These are phyloP conservation scores for Etheostoma perlongum DNA, from an alignment of 2,797 vertebrate genomes.

Conservation along the genomic window DNA sequence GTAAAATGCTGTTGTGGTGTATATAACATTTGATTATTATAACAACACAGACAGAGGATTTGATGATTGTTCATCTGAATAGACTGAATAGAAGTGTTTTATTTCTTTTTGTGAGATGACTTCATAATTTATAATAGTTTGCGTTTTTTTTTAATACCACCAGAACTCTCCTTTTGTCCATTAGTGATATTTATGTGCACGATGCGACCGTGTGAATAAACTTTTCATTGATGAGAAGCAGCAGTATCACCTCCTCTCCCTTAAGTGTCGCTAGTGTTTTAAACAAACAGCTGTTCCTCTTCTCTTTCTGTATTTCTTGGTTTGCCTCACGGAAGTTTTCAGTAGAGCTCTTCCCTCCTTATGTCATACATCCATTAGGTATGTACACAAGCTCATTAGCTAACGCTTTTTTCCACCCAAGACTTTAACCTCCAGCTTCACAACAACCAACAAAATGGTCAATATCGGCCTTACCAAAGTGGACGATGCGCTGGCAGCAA, in stretches of 20 bases:
- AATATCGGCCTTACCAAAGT: slow-evolving; percentile 82
- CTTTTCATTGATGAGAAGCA: rapidly evolving
- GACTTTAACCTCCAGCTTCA: neutral
- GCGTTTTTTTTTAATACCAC: too few species aligned
- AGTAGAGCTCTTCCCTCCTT: neutral
- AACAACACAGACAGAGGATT: neutral
- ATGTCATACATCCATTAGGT: neutral
- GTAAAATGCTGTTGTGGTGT: neutral
- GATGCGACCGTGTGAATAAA: too few species aligned
- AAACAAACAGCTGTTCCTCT: neutral
- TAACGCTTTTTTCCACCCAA: neutral
- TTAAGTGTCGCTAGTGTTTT: slow-evolving; percentile 44
- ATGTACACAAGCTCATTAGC: neutral
- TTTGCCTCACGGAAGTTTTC: slow-evolving; percentile 56
- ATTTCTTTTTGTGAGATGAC: neutral
- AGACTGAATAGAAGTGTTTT: too few species aligned
- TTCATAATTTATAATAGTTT: too few species aligned
- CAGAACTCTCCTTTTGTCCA: neutral
- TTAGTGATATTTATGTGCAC: neutral
- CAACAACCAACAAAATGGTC: slow-evolving; percentile 70
- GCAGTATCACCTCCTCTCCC: slow-evolving; percentile 56
- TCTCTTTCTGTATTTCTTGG: neutral
- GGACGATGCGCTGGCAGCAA: slow-evolving; percentile 81
- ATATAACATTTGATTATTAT: neutral
- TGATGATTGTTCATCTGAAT: neutral